Evolutionary conservation across 2,888 invertebrate genomes (phyloP).

Genomic region (Mactromeris polynyma): DNA sequence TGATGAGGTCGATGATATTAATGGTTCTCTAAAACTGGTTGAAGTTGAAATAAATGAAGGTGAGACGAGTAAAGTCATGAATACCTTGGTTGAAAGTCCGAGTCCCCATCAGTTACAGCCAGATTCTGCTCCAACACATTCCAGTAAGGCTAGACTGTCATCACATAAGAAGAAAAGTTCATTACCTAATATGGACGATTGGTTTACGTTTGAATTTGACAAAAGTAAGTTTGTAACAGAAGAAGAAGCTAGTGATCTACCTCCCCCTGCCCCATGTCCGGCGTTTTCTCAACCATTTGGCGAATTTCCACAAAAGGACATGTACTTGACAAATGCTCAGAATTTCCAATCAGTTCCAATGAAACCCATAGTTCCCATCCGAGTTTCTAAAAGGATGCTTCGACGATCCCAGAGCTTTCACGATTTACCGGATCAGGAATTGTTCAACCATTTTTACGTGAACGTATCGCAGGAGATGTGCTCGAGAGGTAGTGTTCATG

Average conservation of each 20-base stretch:
- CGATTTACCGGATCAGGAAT: constrained; percentile 20
- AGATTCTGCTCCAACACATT: neutral
- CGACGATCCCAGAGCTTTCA: constrained; percentile 51
- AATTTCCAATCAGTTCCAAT: neutral
- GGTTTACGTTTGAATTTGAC: neutral
- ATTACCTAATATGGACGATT: constrained; percentile 6
- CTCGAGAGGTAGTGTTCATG: constrained; percentile 46
- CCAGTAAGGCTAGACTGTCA: neutral
- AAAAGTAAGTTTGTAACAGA: constrained; percentile 12
- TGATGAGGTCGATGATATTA: no score
- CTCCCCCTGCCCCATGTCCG: constrained; percentile 52
- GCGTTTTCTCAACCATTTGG: constrained; percentile 44
- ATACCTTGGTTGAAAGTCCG: neutral
- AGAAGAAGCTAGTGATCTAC: constrained; percentile 34
- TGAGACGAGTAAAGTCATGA: neutral
- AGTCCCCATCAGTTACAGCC: neutral
- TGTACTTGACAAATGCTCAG: neutral
- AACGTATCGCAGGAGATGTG: constrained; percentile 53
- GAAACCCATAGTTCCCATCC: neutral
- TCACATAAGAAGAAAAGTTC: constrained; percentile 17
- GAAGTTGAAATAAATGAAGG: neutral
- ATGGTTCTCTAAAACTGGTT: neutral
- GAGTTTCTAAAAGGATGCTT: neutral
- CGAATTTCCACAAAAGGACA: constrained; percentile 46
- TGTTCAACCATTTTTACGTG: constrained; percentile 40